Percentiles rank a stretch among this genome's conserved stretches.
Conservation (phyloP, 2,113 vertebrate genomes). For the Tichodroma muraria region DNA sequence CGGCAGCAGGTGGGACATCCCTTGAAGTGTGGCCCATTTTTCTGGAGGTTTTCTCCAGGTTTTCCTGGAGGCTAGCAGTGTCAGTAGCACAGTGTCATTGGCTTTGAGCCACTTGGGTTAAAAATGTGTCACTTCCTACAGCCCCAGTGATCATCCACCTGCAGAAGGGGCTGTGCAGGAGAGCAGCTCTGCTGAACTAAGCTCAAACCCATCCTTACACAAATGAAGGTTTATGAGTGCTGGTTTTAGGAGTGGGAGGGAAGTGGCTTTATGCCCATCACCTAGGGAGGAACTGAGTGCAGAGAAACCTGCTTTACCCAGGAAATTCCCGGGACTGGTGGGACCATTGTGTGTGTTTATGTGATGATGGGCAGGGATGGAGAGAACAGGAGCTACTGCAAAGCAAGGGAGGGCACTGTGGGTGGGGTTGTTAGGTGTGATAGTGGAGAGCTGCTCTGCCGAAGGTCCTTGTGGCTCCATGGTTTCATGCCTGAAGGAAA, state of each 20-base stretch:
- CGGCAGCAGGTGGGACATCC: accelerated
- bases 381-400: not conserved
- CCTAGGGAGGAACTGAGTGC: not conserved
- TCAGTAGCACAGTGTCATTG: accelerated
- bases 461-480: not conserved
- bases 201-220: not conserved
- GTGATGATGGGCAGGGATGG: not conserved
- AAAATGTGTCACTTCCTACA: not conserved
- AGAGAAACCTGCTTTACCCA: not conserved
- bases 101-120: not conserved
- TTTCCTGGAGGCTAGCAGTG: not conserved
- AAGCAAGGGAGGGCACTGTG: not conserved
- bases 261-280: not conserved
- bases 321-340: not conserved
- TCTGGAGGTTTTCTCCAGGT: too few species aligned
- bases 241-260: not conserved
- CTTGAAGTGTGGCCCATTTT: not conserved
- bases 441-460: not conserved
- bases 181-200: not conserved
- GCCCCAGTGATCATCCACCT: not conserved
- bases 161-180: not conserved
- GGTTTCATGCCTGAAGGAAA: not conserved
- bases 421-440: not conserved
- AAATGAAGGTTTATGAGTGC: not conserved
- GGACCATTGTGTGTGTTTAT: not conserved